Evolutionary conservation across 2,113 vertebrate genomes (phyloP).

Genomic region (Cathartes aura): DNA sequence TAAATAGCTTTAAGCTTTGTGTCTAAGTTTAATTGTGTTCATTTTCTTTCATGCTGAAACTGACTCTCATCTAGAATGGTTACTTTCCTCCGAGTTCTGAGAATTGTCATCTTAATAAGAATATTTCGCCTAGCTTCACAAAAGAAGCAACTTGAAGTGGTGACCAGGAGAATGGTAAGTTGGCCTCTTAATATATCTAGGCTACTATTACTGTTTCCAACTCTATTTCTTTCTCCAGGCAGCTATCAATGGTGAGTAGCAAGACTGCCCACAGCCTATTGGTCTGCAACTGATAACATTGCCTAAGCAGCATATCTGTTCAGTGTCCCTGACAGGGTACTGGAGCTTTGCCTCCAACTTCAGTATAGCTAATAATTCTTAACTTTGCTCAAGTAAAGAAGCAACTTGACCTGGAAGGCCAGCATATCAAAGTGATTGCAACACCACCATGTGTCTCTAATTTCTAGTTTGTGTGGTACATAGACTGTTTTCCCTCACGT

Average conservation of each 20-base stretch:
- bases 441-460: accelerated
- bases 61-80: constrained; percentile 76
- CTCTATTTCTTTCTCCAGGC: background rate
- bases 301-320: background rate
- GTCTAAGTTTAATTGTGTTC: background rate
- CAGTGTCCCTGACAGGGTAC: background rate
- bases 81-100: constrained; percentile 81
- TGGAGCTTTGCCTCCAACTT: background rate
- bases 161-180: constrained; percentile 92
- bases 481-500: background rate
- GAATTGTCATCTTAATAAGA: constrained; percentile 88
- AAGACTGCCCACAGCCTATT: background rate
- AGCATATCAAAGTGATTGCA: background rate
- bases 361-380: background rate
- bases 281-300: background rate
- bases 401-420: background rate
- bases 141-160: constrained; percentile 86
- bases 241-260: background rate
- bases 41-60: background rate
- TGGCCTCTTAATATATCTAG: background rate
- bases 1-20: background rate
- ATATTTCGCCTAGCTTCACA: constrained; percentile 89
- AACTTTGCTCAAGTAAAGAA: background rate
- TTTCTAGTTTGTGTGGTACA: background rate
- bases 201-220: background rate